Base-by-base conservation (phyloP, 1,140 invertebrate genomes). In the Condylostylus longicornis region DNA sequence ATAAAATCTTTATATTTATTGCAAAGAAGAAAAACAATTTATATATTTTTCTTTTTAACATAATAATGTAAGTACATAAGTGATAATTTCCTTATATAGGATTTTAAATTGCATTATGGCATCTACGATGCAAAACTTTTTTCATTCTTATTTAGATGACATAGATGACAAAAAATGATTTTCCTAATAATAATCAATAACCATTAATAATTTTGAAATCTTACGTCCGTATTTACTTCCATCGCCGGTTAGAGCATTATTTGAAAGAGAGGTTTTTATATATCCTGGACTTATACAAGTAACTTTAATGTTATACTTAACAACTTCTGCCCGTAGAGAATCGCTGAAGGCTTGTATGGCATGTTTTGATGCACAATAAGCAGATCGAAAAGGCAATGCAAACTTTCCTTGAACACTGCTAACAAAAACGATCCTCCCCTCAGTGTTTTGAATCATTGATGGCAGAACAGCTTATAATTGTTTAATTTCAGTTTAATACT, bases 331-430 rank as follows among this genome's bases (percentile, higher is more conserved):
- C 51, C 86, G 63, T 12, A 88, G 58, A n/a, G 71, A 71, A 62
- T 91, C 88, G 38, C 74, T 77, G 65, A 87, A 89, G 19, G 83
- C 85, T 67, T 89, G 82, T 13, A 94, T 50, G 3, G 93, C 91
- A 69, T 95, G 89, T 65, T 98, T 98, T 0, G 90, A 91, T 14
- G 90, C 88, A 41, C 79, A 72, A 69, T 98, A 94, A 3, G 84
- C 77, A 20, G 83, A 83, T 42, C 85, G 75, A 54, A 79, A 80
- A 25, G 93, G 91, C 50, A 96, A 72, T 4, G 85, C 77, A 37
- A 97, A 75, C 54, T 82, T 77, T 29, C 89, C 89, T 69, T 98
- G 93, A 3, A 97, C 68, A 45, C 88, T 94, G 60, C 89, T 89
- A n/a, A 96, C 69, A 46, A 76, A 82, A 21, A 95, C 77, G 49